phyloP scores from a whole-genome alignment of 2,797 vertebrate genomes.

The Pantherophis alleghaniensis region DNA sequence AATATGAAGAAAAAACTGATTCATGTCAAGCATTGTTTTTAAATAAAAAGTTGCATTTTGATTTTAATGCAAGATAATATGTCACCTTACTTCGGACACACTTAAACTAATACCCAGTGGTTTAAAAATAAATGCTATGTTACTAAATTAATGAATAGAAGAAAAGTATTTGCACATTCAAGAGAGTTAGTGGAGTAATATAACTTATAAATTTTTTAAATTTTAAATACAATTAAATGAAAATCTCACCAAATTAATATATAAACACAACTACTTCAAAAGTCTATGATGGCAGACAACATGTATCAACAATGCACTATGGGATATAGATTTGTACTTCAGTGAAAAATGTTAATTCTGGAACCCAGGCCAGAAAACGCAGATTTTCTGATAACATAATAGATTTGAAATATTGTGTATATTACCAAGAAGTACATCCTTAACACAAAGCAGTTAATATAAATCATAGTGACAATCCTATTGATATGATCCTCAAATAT shows the following conservation, averaged over 20 bases:
- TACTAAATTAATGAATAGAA: neutral
- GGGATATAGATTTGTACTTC: neutral
- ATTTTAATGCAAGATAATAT: neutral
- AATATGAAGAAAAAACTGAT: slow-evolving; percentile 18
- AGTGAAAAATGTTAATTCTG: neutral
- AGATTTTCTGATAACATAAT: neutral
- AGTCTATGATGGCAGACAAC: neutral
- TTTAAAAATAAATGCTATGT: neutral
- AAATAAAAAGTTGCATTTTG: neutral
- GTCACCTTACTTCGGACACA: neutral
- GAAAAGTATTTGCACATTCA: neutral
- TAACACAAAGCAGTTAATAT: neutral
- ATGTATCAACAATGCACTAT: neutral
- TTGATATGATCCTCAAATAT: neutral
- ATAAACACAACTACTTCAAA: neutral
- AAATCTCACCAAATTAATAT: neutral
- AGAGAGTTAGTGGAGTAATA: neutral
- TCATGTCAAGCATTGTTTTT: neutral
- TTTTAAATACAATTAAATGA: neutral
- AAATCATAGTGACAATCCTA: neutral
- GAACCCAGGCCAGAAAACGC: neutral
- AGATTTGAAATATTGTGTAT: neutral
- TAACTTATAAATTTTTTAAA: neutral
- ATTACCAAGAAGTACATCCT: neutral
- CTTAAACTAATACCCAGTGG: neutral